Evolutionary conservation across 2,888 invertebrate genomes (phyloP).

Genomic region (Clostera curtula): DNA sequence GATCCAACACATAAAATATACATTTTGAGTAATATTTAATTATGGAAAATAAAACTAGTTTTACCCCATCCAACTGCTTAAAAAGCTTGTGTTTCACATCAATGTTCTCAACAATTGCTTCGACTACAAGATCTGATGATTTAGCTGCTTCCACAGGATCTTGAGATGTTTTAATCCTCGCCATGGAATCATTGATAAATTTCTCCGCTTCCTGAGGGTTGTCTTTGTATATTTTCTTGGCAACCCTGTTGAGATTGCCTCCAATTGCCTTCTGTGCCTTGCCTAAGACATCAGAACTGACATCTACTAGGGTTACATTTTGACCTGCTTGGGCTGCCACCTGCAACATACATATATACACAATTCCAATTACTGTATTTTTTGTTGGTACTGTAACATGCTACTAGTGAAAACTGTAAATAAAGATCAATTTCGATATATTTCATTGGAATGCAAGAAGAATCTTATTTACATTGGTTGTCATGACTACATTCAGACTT

Average conservation of each 20-base stretch:
- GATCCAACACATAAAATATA: too few relatives aligned
- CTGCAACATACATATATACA: slow-evolving; percentile 51
- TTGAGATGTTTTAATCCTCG: slow-evolving; percentile 72
- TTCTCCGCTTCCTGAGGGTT: slow-evolving; percentile 77
- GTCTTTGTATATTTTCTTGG: slow-evolving; percentile 85
- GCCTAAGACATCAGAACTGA: slow-evolving; percentile 80
- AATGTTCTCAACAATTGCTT: slow-evolving; percentile 91
- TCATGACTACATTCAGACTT: too few relatives aligned
- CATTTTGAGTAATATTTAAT: too few relatives aligned
- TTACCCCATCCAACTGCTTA: slow-evolving; percentile 79
- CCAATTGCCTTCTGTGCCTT: slow-evolving; percentile 83
- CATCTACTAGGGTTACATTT: slow-evolving; percentile 86
- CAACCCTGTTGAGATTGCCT: slow-evolving; percentile 82
- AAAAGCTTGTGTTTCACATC: slow-evolving; percentile 86
- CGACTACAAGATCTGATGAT: slow-evolving; percentile 85
- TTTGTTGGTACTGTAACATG: too few relatives aligned
- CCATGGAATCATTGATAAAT: slow-evolving; percentile 77
- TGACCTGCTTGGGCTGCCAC: slow-evolving; percentile 90
- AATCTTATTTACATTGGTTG: too few relatives aligned
- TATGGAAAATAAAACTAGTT: slow-evolving; percentile 16
- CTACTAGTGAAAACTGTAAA: too few relatives aligned
- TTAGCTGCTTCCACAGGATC: slow-evolving; percentile 77
- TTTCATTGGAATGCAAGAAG: too few relatives aligned
- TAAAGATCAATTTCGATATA: too few relatives aligned
- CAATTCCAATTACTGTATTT: too few relatives aligned